A percentile compares a stretch with the other conserved stretches of the same genome.
Evolutionary conservation across 2,888 invertebrate species (phyloP).

Genomic region (Protonemura montana): DNA sequence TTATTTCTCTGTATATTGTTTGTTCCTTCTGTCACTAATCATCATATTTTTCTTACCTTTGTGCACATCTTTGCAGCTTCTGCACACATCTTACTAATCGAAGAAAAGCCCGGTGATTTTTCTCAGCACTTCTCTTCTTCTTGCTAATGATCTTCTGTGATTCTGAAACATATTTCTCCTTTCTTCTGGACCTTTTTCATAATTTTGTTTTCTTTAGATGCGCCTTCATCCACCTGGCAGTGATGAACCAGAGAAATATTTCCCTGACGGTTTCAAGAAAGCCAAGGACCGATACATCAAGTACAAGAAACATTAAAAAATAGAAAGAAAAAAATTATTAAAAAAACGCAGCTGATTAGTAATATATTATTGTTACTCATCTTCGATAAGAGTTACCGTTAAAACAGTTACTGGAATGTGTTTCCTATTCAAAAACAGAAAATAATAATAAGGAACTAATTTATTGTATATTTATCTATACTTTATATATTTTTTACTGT

Average conservation of each 20-base stretch:
- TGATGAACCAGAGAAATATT: slow-evolving; percentile 56
- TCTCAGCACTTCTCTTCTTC: slow-evolving; percentile 7
- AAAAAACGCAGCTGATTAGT: background rate
- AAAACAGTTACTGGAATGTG: background rate
- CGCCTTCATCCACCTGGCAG: slow-evolving; percentile 73
- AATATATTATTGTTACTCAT: background rate
- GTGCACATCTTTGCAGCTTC: slow-evolving; percentile 19
- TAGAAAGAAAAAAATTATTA: background rate
- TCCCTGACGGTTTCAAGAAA: slow-evolving; percentile 39
- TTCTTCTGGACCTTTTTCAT: background rate
- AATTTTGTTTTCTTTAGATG: slow-evolving; percentile 64
- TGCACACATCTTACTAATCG: background rate
- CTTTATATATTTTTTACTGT: background rate
- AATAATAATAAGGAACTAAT: background rate
- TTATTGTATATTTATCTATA: slow-evolving; percentile 14
- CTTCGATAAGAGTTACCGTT: background rate
- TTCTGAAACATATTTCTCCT: background rate
- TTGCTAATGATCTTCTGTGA: background rate
- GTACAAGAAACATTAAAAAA: slow-evolving; percentile 32
- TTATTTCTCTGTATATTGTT: no score
- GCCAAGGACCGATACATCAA: slow-evolving; percentile 37
- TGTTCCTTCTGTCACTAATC: slow-evolving; percentile 13
- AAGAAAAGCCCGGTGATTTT: background rate
- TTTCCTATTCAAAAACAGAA: background rate
- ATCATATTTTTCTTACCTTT: background rate